Evolutionary conservation across 2,113 vertebrate species (phyloP).

Genomic region (Hypocryptadius cinnamomeus): DNA sequence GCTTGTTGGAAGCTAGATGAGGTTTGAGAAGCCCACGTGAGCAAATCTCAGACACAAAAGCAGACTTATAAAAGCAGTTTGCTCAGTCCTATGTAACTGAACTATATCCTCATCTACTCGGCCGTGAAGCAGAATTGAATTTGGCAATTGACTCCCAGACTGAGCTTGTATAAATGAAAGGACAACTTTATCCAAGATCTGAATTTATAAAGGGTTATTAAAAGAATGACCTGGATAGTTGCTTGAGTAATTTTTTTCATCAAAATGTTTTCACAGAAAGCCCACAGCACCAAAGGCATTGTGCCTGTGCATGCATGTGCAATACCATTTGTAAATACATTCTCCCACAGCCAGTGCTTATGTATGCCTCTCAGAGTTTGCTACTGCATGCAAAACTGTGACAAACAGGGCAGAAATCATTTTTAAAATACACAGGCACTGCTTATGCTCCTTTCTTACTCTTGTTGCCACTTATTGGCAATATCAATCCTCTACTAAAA

Average conservation of each 20-base stretch:
- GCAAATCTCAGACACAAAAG: not conserved
- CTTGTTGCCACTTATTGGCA: not conserved
- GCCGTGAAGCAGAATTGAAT: not conserved
- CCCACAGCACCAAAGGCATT: not conserved
- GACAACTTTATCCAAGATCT: not conserved
- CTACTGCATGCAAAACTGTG: not conserved
- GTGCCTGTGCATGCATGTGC: not conserved
- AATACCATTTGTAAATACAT: not conserved
- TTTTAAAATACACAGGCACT: not conserved
- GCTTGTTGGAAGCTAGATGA: not conserved
- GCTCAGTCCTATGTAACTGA: not conserved
- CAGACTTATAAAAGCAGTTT: not conserved
- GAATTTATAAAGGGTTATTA: not conserved
- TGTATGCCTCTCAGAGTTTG: not conserved
- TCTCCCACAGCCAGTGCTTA: not conserved
- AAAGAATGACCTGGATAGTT: not conserved
- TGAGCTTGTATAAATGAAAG: not conserved
- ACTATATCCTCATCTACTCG: not conserved
- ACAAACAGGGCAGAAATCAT: conserved; percentile 18
- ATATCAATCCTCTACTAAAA: not conserved
- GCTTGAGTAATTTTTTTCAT: not conserved
- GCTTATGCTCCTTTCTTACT: not conserved
- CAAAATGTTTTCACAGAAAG: not conserved
- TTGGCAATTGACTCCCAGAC: not conserved
- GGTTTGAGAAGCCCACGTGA: not conserved